Conservation (phyloP, 2,113 vertebrate genomes). For the Heloderma charlesbogerti region DNA sequence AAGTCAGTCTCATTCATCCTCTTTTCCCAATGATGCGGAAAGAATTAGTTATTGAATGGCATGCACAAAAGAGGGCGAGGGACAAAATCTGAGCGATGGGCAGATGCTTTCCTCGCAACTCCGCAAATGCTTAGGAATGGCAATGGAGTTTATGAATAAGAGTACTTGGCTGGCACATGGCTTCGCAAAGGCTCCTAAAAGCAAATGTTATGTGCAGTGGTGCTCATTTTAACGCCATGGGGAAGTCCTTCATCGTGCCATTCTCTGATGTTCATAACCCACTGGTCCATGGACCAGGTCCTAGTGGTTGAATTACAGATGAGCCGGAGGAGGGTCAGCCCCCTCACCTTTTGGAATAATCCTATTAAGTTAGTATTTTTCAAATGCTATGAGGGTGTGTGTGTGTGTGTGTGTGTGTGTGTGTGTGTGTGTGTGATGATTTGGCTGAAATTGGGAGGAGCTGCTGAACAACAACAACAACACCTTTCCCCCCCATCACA, state of each 20-base stretch:
- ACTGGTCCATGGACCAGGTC: neutral
- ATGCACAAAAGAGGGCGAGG: conserved; percentile 38
- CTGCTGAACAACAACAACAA: neutral
- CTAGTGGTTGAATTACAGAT: neutral
- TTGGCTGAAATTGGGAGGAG: neutral
- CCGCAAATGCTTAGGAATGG: neutral
- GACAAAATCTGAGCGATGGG: conserved; percentile 25
- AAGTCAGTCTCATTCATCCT: conserved; percentile 16
- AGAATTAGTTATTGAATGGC: conserved; percentile 19
- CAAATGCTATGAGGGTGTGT: neutral
- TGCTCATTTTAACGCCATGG: neutral
- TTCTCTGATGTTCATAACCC: neutral
- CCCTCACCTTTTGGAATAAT: neutral
- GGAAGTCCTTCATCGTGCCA: too few relatives aligned
- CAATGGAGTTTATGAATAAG: neutral
- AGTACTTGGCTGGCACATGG: neutral
- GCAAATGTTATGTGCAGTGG: neutral
- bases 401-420: neutral
- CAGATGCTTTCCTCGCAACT: neutral
- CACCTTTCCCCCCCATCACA: neutral
- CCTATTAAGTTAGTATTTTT: neutral
- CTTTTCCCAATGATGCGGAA: conserved; percentile 1
- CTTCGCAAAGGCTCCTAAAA: neutral
- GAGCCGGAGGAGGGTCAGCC: neutral
- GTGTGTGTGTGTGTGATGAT: neutral